These are phyloP conservation scores for Lasioglossum malachurum DNA, from an alignment of 2,888 invertebrate genomes.

Conservation along the genomic window DNA sequence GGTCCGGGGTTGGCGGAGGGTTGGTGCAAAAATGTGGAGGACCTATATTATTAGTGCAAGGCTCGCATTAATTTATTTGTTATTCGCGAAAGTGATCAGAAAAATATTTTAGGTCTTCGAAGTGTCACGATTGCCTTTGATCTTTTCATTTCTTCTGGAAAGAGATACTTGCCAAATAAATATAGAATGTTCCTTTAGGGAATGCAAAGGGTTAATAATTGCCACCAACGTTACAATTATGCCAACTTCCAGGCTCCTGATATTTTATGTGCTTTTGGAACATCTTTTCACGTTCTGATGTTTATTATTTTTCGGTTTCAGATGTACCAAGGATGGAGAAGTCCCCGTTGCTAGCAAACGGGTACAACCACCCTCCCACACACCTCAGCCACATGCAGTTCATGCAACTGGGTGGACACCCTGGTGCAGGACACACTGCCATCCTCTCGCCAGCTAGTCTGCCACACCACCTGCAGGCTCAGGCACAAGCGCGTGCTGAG, in stretches of 20 bases:
- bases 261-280: not conserved
- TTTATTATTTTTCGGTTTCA: slow-evolving; percentile 81
- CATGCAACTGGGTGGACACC: slow-evolving; percentile 94
- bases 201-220: no score
- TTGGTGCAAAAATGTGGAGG: not conserved
- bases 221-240: not conserved
- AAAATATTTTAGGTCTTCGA: not conserved
- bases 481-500: slow-evolving; percentile 90
- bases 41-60: not conserved
- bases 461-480: slow-evolving; percentile 89
- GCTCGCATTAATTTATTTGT: no score
- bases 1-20: not conserved
- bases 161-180: not conserved
- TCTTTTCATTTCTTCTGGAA: not conserved
- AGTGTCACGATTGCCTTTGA: no score
- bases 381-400: slow-evolving; percentile 97
- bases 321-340: slow-evolving; percentile 96
- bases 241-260: not conserved
- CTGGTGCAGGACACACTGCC: slow-evolving; percentile 90
- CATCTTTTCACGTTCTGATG: not conserved
- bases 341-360: slow-evolving; percentile 95
- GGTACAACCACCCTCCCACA: slow-evolving; percentile 97
- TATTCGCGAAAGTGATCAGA: no score
- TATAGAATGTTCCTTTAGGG: no score
- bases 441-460: slow-evolving; percentile 95